Evolutionary conservation across 1,140 invertebrate species (phyloP), one percentile per base, ranked within the genome.

Genomic region (Episyrphus balteatus): DNA sequence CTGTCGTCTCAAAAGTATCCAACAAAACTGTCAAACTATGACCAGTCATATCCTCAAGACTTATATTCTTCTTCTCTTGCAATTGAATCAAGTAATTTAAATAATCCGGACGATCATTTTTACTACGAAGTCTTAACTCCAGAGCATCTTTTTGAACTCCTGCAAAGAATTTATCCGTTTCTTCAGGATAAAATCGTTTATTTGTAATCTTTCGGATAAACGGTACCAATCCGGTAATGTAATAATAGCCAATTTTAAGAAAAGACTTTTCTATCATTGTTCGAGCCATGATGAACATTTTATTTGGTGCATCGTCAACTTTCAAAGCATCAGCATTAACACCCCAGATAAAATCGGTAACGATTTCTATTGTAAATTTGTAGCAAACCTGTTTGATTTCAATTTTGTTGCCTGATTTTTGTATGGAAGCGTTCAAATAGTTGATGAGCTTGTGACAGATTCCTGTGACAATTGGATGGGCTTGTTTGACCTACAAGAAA

Each of bases 1-100:
- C 52, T 1, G 61, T 53, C 0, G 80, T 79, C 44, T 82, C 79
- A 48, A 73, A 81, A 41, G 78, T 78, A 49, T 77, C 78, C 31
- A 77, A 39, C 30, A 76, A 69, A 39, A 78, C 73, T 0, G 72
- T 56, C 6, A 74, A 52, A 3, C 71, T 66, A 59, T 75, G 68
- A 0, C 72, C 70, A 18, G 78, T 63, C 10, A 86, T 68, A 51
- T 81, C 73, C 18, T 77, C 70, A 1, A 76, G 74, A 0, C 60
- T 61, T 14, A 76, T 68, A 46, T 67, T 62, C 57, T 57, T 64
- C 44, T 59, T 68, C 46, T 62, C 54, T 5, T 56, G 55, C 39
- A 73, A 43, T 37, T 68, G 54, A n/a, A 70, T 46, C 43, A 71
- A 26, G 43, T 69, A 53, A 5, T 71, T 59, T 0, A 72, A 46